Evolutionary conservation across 1,140 invertebrate species (phyloP).

Genomic region (Asobara japonica): DNA sequence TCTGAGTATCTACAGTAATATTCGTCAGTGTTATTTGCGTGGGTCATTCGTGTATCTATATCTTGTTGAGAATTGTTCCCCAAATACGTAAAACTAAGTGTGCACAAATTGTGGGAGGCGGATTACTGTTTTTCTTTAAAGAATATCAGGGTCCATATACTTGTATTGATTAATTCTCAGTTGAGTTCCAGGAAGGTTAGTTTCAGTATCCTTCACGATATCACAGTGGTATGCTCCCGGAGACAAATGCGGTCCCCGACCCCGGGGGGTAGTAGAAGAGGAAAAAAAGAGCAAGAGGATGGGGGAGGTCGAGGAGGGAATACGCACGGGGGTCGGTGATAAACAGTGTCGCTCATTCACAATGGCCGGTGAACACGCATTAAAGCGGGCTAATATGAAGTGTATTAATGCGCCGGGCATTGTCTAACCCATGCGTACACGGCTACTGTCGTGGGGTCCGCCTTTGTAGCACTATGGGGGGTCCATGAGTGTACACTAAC

Average conservation of each 20-base stretch:
- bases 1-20: too few relatives aligned
- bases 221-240: constrained; percentile 42
- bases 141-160: too few relatives aligned
- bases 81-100: too few relatives aligned
- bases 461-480: constrained; percentile 62
- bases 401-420: constrained; percentile 67
- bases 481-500: constrained; percentile 44
- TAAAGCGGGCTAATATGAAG: constrained; percentile 67
- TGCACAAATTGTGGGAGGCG: too few relatives aligned
- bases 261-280: constrained; percentile 33
- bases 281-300: constrained; percentile 20
- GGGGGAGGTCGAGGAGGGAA: constrained; percentile 38
- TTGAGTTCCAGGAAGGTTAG: constrained; percentile 28
- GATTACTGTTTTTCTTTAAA: too few relatives aligned
- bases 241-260: constrained; percentile 59
- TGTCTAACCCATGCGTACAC: constrained; percentile 64
- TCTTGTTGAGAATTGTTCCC: too few relatives aligned
- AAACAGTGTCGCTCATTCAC: constrained; percentile 68
- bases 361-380: constrained; percentile 66
- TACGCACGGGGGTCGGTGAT: constrained; percentile 63
- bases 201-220: constrained; percentile 46
- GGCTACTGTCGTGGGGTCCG: constrained; percentile 63
- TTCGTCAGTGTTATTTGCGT: too few relatives aligned
- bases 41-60: too few relatives aligned
- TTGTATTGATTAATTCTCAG: constrained; percentile 5